Evolutionary conservation across 1,140 invertebrate species (phyloP).

Genomic region (Parasteatoda tepidariorum): DNA sequence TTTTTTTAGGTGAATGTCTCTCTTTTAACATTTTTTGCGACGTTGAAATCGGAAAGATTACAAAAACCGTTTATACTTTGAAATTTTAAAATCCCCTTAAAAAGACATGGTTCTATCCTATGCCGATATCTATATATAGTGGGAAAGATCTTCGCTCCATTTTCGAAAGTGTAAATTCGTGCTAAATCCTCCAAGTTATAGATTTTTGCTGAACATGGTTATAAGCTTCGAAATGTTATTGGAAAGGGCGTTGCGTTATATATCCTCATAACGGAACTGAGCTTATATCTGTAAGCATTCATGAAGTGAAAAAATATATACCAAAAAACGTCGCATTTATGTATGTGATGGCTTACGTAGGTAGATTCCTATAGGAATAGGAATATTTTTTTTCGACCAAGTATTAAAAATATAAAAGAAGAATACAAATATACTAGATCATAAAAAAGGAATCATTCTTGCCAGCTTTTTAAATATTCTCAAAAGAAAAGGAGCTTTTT

Average conservation of each 20-base stretch:
- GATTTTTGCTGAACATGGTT: constrained; percentile 30
- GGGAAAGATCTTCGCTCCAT: constrained; percentile 9
- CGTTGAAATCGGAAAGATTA: constrained; percentile 35
- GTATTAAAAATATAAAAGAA: no score
- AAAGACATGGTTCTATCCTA: constrained; percentile 6
- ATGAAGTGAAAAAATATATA: neutral
- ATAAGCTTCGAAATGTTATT: constrained; percentile 30
- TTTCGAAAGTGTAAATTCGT: constrained; percentile 41
- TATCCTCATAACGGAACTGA: neutral
- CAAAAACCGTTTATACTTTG: constrained; percentile 15
- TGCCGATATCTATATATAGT: neutral
- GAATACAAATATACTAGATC: no score
- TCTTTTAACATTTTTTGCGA: no score
- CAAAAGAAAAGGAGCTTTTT: no score
- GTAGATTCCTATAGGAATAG: neutral
- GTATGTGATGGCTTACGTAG: constrained; percentile 10
- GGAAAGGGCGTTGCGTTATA: constrained; percentile 12
- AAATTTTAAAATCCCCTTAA: constrained; percentile 43
- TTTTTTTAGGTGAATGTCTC: no score
- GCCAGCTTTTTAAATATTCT: no score
- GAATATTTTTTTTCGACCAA: neutral
- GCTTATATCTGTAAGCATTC: neutral
- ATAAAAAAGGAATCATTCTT: no score
- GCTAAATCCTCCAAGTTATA: constrained; percentile 48
- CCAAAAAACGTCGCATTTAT: neutral